Base-by-base conservation (phyloP, 1,140 invertebrate genomes). In the Atopsyche davidsoni region DNA sequence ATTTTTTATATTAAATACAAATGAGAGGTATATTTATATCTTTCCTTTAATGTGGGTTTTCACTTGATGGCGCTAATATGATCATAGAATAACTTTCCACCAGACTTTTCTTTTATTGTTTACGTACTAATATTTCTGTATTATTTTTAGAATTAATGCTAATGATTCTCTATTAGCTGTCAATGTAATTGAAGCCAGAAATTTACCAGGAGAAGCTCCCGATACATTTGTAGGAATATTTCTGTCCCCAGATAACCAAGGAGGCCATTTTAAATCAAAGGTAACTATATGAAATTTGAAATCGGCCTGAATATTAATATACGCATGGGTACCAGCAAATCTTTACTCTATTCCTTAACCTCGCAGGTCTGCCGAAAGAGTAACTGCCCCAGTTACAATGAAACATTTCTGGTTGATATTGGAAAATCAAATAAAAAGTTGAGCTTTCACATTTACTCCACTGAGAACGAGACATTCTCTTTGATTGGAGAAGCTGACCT, bases 351-450 rank as follows among this genome's bases (percentile, higher is more conserved):
- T 19, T 22, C 19, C 23, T 25, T 14, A 21, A 17, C 19, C 7
- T 50, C 50, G 13, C 16, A 58, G 57, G 45, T 58, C n/a, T 58
- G 57, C 28, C 39, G 79, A 44, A 73, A 77, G 47, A 79, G 78
- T 13, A 78, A 78, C 42, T 81, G 79, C 52, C 85, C 85, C 1
- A 78, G 80, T 47, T 87, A 82, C 65, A 82, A 87, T 58, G 84
- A 87, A 62, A 79, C 85, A 32, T 87, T 87, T 63, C 66, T 86
- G 43, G 86, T 87, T 61, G 75, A 75, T 1, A 65, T 87, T 24
- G 75, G 81, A 39, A 63, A 78, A 14, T 57, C 66, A 4, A 66
- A 70, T 24, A 68, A 66, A 46, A 76, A 67, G 41, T 66, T 82
- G 3, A 69, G 72, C 46, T 81, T 83, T 58, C 79, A 83, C 55